Conservation (phyloP, 2,888 invertebrate species). For the Phytoseiulus persimilis region DNA sequence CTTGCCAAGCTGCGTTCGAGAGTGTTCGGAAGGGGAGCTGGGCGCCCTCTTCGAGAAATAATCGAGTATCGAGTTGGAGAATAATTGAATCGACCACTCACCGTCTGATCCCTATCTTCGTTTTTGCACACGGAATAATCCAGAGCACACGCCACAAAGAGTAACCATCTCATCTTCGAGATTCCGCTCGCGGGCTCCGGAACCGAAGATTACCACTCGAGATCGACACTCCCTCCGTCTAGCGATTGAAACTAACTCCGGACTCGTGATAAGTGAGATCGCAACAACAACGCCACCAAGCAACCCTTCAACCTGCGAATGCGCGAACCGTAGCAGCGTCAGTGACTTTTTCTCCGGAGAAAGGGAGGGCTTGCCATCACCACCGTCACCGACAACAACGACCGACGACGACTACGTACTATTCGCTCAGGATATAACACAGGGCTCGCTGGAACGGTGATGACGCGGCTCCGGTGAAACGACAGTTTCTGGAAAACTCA, state of each 20-base stretch:
- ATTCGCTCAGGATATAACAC: not conserved
- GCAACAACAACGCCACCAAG: not conserved
- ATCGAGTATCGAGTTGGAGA: not conserved
- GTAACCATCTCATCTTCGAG: slow-evolving; percentile 31
- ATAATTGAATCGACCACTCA: not conserved
- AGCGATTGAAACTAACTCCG: not conserved
- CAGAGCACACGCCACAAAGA: slow-evolving; percentile 33
- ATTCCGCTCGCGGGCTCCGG: not conserved
- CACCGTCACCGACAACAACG: not conserved
- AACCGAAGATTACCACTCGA: not conserved
- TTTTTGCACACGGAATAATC: slow-evolving; percentile 37
- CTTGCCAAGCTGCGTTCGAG: too few species aligned
- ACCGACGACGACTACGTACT: not conserved
- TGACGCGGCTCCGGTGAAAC: not conserved
- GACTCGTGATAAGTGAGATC: not conserved
- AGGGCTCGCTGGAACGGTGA: not conserved
- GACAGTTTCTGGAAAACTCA: not conserved
- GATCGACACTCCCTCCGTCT: too few species aligned
- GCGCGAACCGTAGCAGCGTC: not conserved
- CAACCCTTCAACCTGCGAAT: not conserved
- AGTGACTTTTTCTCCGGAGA: slow-evolving; percentile 5
- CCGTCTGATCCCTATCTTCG: not conserved
- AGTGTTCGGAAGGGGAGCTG: too few species aligned
- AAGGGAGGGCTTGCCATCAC: not conserved
- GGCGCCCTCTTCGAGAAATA: not conserved